phyloP scores from a whole-genome alignment of 1,140 invertebrate species.

The Acromyrmex echinatior region DNA sequence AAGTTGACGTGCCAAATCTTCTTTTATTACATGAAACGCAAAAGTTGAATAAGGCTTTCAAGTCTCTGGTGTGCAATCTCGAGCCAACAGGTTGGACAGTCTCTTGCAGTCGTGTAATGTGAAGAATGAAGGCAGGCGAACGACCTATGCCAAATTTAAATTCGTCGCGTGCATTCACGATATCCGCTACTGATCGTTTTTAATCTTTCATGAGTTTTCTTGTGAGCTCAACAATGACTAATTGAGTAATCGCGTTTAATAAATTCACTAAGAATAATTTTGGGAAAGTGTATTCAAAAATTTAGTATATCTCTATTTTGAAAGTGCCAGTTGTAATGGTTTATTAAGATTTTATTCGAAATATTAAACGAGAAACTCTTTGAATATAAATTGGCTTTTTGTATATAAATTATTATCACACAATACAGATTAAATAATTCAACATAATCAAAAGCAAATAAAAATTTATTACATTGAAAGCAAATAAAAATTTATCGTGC shows the following conservation, averaged over 20 bases:
- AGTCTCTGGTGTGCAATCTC: constrained; percentile 56
- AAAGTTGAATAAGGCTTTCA: constrained; percentile 64
- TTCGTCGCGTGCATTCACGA: constrained; percentile 51
- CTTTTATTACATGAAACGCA: constrained; percentile 6
- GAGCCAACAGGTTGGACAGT: constrained; percentile 73
- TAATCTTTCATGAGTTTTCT: not conserved
- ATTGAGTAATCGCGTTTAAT: not conserved
- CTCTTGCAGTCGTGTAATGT: constrained; percentile 64
- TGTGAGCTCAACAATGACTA: not conserved
- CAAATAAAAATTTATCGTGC: not conserved
- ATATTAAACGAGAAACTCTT: not conserved
- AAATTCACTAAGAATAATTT: constrained; percentile 16
- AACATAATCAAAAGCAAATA: not conserved
- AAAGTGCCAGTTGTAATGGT: not conserved
- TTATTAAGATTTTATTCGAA: not conserved
- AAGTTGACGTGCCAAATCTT: not conserved
- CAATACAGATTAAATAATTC: not conserved
- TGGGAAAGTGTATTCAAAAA: not conserved
- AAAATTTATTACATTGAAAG: not conserved
- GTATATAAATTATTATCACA: not conserved
- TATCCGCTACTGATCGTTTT: not conserved
- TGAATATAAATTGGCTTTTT: too few species aligned
- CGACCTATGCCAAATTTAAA: constrained; percentile 72
- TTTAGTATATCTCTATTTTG: not conserved
- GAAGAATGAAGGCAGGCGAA: constrained; percentile 46